These are phyloP conservation scores for Sardinella longiceps DNA, from an alignment of 2,797 vertebrate species.

Conservation along the genomic window DNA sequence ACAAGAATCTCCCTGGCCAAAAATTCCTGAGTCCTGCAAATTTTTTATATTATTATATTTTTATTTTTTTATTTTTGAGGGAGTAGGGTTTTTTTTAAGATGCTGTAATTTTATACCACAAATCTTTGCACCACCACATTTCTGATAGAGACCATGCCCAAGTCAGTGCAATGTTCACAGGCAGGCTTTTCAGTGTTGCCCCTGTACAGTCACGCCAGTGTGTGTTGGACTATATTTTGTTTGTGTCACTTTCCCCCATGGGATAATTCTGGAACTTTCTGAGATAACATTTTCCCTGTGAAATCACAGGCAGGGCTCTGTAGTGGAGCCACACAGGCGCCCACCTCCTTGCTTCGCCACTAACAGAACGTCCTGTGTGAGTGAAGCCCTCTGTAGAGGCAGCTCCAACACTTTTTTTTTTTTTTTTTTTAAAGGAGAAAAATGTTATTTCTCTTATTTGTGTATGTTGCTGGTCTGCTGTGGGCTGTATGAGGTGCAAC, in stretches of 20 bases:
- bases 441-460: slow-evolving; percentile 48
- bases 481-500: slow-evolving; percentile 25
- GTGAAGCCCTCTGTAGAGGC: slow-evolving; percentile 28
- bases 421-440: slow-evolving; percentile 58
- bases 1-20: slow-evolving; percentile 13
- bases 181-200: slow-evolving; percentile 48
- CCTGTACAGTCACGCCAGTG: slow-evolving; percentile 43
- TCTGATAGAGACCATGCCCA: slow-evolving; percentile 12
- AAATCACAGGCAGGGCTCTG: slow-evolving; percentile 73
- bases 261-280: slow-evolving; percentile 66
- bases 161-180: slow-evolving; percentile 7
- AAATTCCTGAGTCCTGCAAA: not conserved
- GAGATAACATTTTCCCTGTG: slow-evolving; percentile 73
- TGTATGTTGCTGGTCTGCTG: slow-evolving; percentile 20
- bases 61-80: not conserved
- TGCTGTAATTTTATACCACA: not conserved
- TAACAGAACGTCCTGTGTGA: slow-evolving; percentile 73
- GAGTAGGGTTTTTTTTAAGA: not conserved
- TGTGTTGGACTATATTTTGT: slow-evolving; percentile 64
- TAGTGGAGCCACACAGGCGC: slow-evolving; percentile 51
- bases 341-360: slow-evolving; percentile 43
- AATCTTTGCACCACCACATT: slow-evolving; percentile 9
- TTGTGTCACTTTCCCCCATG: slow-evolving; percentile 60
- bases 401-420: slow-evolving; percentile 67
- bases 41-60: not conserved